A percentile compares a stretch with the other conserved stretches of the same genome.
Conservation (phyloP, 2,888 invertebrate species). For the Lasius platythorax region DNA sequence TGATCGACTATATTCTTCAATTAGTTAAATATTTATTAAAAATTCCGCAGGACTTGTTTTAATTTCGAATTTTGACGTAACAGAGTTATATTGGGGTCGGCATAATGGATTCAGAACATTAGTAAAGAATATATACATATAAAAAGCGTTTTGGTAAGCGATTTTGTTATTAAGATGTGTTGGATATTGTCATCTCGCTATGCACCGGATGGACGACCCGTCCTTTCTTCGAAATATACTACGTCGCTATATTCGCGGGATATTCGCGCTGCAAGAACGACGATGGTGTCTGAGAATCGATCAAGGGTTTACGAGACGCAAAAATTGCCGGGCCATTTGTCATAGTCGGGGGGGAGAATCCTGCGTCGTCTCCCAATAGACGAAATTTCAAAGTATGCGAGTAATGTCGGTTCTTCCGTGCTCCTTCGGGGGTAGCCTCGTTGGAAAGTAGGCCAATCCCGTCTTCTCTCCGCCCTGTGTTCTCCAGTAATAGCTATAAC, state of each 20-base stretch:
- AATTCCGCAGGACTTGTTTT: background rate
- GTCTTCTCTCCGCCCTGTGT: constrained; percentile 34
- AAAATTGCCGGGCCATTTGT: constrained; percentile 49
- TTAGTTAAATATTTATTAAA: constrained; percentile 18
- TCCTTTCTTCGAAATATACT: constrained; percentile 1
- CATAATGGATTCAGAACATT: background rate
- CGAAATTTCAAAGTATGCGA: constrained; percentile 48
- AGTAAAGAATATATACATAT: background rate
- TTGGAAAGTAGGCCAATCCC: constrained; percentile 42
- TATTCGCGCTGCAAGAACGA: constrained; percentile 13
- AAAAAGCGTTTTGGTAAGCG: background rate
- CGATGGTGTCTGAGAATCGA: constrained; percentile 22
- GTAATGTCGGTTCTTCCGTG: constrained; percentile 41
- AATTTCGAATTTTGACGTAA: background rate
- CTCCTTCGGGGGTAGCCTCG: constrained; percentile 4
- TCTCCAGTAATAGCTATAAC: constrained; percentile 41
- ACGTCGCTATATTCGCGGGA: constrained; percentile 2
- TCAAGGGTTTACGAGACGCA: constrained; percentile 27
- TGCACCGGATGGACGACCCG: background rate
- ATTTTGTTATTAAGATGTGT: constrained; percentile 29
- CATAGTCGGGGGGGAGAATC: constrained; percentile 38
- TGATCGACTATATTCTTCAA: background rate
- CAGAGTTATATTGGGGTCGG: background rate
- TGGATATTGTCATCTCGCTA: constrained; percentile 1
- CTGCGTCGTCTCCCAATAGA: constrained; percentile 46